Evolutionary conservation across 1,140 invertebrate genomes (phyloP), one percentile per base, ranked within the genome.

Genomic region (Megalopta genalis): DNA sequence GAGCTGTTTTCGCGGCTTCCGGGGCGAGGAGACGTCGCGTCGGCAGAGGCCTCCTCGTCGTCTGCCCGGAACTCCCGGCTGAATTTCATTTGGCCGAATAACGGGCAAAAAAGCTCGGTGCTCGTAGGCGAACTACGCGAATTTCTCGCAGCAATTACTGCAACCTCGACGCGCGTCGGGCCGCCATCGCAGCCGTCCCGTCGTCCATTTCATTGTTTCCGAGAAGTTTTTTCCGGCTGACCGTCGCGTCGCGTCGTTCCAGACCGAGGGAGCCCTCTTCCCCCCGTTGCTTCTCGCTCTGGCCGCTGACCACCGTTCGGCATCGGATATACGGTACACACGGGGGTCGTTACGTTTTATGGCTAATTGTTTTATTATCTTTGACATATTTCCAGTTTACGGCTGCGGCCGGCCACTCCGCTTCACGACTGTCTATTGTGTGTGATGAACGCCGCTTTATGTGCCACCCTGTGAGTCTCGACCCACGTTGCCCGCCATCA

Each of bases 361-460:
- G 91, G 92, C 91, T 93, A 93, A 93, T 93, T 93, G 91, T 93
- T 93, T 93, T 93, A 93, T 93, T 93, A 93, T 93, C 92, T 93
- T 93, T 92, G 92, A 93, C 92, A 93, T 93, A 93, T 93, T 93
- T 93, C 89, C 90, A 91, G 91, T 93, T 93, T 93, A 93, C 90
- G 90, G 90, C 90, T 88, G 86, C 88, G 88, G 89, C 87, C 79
- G 83, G 49, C 49, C 49, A 63, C 92, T 92, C 91, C 90, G 88
- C 91, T 90, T 91, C 91, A 90, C 90, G 89, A 86, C 87, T 92
- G 91, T 92, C 91, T 92, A 92, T 93, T 92, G 91, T 92, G 85
- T 78, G 80, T 86, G 85, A 90, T 89, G 90, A 91, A 90, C 88
- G 84, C 87, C 80, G 80, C 83, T 90, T 90, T 89, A 88, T 88